Percentiles rank a stretch among this genome's conserved stretches.
These are phyloP conservation scores for Rhinogobio ventralis DNA, from an alignment of 2,797 vertebrate species.

Conservation along the genomic window DNA sequence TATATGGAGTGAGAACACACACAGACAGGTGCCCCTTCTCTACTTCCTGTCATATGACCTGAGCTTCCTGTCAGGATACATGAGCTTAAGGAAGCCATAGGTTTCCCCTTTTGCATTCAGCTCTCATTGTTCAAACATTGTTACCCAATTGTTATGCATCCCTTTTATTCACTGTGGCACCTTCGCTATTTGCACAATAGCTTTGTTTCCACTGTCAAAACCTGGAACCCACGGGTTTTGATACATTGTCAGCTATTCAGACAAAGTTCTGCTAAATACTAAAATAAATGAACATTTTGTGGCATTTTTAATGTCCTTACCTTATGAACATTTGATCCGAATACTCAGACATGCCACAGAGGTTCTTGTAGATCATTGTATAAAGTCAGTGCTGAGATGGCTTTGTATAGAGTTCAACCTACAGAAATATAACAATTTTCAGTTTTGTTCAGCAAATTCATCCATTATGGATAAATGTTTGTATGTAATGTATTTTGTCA, in stretches of 20 bases:
- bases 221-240: not conserved
- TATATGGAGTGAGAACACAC: slow-evolving; percentile 25
- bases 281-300: not conserved
- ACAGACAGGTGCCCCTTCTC: slow-evolving; percentile 59
- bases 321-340: not conserved
- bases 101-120: slow-evolving; percentile 51
- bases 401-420: not conserved
- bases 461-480: not conserved
- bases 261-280: slow-evolving; percentile 7
- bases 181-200: slow-evolving; percentile 30
- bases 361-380: not conserved
- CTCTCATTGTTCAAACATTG: slow-evolving; percentile 52
- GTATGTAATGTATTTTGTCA: not conserved
- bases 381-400: not conserved
- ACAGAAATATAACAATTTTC: not conserved
- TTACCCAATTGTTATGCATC: slow-evolving; percentile 42
- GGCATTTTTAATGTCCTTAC: not conserved
- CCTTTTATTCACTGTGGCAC: slow-evolving; percentile 46
- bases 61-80: slow-evolving; percentile 64
- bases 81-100: slow-evolving; percentile 55
- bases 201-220: slow-evolving; percentile 11
- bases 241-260: slow-evolving; percentile 1
- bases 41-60: slow-evolving; percentile 57
- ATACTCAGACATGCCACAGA: not conserved
- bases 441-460: not conserved